Conservation (phyloP, 2,888 invertebrate genomes). For the Hedychridium roseum region DNA sequence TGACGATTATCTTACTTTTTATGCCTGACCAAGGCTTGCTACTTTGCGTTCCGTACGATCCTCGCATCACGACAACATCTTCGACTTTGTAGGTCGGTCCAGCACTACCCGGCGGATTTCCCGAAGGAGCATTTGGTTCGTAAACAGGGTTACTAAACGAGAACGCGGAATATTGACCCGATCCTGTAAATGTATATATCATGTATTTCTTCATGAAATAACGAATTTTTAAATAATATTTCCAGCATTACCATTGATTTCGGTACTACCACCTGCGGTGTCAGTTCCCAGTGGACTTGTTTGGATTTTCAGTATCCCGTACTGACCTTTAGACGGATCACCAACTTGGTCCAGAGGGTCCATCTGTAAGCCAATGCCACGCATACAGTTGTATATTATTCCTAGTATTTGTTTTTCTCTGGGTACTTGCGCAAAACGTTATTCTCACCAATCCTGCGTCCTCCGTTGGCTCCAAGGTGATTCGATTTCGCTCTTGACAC, state of each 20-base stretch:
- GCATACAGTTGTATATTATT: constrained; percentile 7
- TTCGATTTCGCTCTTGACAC: constrained; percentile 79
- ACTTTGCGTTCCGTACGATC: constrained; percentile 61
- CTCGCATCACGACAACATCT: constrained; percentile 75
- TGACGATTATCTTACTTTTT: constrained; percentile 63
- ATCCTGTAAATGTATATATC: constrained; percentile 46
- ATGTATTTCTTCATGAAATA: not conserved
- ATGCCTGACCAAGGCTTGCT: constrained; percentile 66
- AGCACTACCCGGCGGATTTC: constrained; percentile 62
- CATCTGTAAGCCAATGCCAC: constrained; percentile 64
- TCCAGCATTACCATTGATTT: constrained; percentile 44
- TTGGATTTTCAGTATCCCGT: constrained; percentile 80
- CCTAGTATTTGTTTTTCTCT: too few relatives aligned
- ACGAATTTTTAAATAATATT: not conserved
- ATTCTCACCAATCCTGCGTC: constrained; percentile 78
- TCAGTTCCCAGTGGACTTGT: constrained; percentile 68
- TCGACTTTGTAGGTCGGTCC: constrained; percentile 77
- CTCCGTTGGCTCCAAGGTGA: constrained; percentile 85
- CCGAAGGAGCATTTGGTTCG: constrained; percentile 74
- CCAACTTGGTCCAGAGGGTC: constrained; percentile 68
- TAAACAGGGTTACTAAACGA: constrained; percentile 88
- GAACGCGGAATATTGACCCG: constrained; percentile 69
- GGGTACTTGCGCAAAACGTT: constrained; percentile 7
- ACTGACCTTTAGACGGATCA: constrained; percentile 68
- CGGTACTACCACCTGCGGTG: constrained; percentile 46